Base-by-base conservation (phyloP, 2,113 vertebrate genomes). In the Triplophysa dalaica region DNA sequence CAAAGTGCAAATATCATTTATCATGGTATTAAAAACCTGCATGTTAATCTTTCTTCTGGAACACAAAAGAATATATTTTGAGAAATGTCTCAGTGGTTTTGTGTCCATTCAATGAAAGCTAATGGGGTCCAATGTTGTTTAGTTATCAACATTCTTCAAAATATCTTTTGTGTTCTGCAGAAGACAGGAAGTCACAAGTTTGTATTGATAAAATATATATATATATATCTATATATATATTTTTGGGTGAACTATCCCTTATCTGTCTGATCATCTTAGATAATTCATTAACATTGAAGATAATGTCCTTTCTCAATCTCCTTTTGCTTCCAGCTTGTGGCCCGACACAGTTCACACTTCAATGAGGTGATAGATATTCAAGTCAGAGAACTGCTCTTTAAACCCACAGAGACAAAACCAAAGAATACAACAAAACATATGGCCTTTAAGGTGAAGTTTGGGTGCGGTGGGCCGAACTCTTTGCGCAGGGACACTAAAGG, bases 391-490 rank as follows among this genome's bases (percentile, higher is more conserved):
- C 52, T 76, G 66, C 65, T 75, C 50, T 67, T 77, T 48, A 74
- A 85, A 78, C 84, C 86, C 81, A 19, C 5, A 80, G 87, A 86
- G 81, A 81, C 43, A 77, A 83, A 82, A 86, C 87, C 82, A 89
- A 92, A 90, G 90, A 88, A 88, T 91, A 92, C 91, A 87, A 87
- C 87, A 89, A 81, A 84, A 86, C 85, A 85, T 79, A 85, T 92
- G 91, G 89, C 91, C 90, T 93, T 93, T 92, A 92, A 90, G 90
- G 84, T 85, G 86, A 89, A 86, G 88, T 87, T 88, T 89, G 88
- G 88, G 89, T 88, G 85, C 86, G 83, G 79, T 68, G 10, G 79
- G 73, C 58, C 74, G 52, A 74, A 72, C 88, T 90, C 83, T 87
- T 90, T 81, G 86, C 84, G 84, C 83, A 87, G 78, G 81, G 87